These are phyloP conservation scores for Amblyopsis hoosieri DNA, from an alignment of 2,797 vertebrate species.

Conservation along the genomic window DNA sequence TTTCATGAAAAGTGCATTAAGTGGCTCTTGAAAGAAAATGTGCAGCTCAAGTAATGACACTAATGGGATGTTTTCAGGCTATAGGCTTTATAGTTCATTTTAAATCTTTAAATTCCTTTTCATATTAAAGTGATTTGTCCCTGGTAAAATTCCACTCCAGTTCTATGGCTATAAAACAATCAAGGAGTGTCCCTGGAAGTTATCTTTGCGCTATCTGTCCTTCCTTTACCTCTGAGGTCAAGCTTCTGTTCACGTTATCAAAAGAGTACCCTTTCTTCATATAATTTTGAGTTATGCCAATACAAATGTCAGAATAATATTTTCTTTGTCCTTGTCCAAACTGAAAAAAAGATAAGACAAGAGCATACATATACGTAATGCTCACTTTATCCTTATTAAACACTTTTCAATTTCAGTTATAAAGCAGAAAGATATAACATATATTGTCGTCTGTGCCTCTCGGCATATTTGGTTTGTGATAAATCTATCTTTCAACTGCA, in stretches of 20 bases:
- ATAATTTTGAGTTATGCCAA: no score
- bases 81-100: slow-evolving; percentile 18
- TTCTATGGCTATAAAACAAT: no score
- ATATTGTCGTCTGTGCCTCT: no score
- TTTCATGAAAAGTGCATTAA: slow-evolving; percentile 20
- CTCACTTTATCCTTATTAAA: slow-evolving; percentile 26
- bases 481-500: slow-evolving; percentile 11
- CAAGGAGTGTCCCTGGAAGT: no score
- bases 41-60: not conserved
- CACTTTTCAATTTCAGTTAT: slow-evolving; percentile 8
- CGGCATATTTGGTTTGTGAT: not conserved
- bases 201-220: no score
- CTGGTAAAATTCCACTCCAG: slow-evolving; percentile 12
- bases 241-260: no score
- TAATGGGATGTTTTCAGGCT: not conserved
- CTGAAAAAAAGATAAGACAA: slow-evolving; percentile 14
- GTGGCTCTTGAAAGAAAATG: slow-evolving; percentile 1
- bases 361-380: slow-evolving; percentile 42
- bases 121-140: not conserved
- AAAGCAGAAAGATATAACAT: not conserved
- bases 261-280: no score
- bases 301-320: no score
- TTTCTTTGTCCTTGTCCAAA: no score
- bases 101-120: not conserved
- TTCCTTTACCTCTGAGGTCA: no score